phyloP scores from a whole-genome alignment of 2,113 vertebrate species.

The Heloderma charlesbogerti region DNA sequence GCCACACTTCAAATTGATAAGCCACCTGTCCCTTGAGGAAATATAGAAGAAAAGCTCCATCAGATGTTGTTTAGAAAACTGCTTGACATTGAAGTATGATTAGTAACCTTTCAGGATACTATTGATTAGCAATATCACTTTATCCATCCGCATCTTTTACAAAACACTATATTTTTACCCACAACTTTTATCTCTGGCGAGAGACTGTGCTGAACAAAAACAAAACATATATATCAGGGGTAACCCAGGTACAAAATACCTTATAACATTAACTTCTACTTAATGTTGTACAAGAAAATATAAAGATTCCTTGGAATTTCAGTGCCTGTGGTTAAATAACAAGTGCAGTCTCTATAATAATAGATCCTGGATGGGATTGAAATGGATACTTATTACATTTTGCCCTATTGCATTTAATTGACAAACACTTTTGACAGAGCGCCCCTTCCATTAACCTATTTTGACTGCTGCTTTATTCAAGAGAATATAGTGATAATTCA shows the following conservation, averaged over 20 bases:
- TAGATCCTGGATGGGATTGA: background rate
- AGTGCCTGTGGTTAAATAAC: background rate
- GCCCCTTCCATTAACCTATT: background rate
- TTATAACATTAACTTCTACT: background rate
- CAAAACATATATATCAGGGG: background rate
- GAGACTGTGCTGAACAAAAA: background rate
- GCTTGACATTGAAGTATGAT: background rate
- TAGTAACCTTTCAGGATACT: no score
- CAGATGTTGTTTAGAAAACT: background rate
- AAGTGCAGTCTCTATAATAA: background rate
- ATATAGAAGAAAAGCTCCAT: background rate
- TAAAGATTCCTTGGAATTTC: background rate
- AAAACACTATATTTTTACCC: no score
- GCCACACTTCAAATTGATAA: background rate
- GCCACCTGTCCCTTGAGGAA: background rate
- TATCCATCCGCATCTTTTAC: no score
- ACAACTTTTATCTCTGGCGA: background rate
- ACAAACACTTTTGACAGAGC: background rate
- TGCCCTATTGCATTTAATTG: background rate
- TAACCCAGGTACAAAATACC: background rate
- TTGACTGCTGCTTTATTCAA: background rate
- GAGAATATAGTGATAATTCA: background rate
- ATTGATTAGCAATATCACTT: no score
- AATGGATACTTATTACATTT: background rate
- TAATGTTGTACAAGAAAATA: background rate